Base-by-base conservation (phyloP, 2,797 vertebrate species). In the Cephalopachus bancanus region DNA sequence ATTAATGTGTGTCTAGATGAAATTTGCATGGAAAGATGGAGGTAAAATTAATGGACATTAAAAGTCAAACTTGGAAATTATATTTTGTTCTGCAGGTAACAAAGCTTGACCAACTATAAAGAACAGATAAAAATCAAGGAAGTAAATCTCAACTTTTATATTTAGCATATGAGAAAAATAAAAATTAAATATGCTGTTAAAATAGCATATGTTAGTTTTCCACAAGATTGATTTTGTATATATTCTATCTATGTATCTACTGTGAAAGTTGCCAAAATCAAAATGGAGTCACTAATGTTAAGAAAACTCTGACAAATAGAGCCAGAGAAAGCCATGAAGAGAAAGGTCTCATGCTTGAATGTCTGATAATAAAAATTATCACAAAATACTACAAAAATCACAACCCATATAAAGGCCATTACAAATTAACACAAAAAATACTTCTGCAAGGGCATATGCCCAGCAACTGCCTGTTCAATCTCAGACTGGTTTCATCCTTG, bases 141-240 rank as follows among this genome's bases (percentile, higher is more conserved):
- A 0, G 8, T 19, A 88, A 88, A 62, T 37, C 7, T 88, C 76
- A 83, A 74, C 7, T 1, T 24, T 79, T 93, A 7, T 19, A 64
- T 86, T 74, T 33, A 59, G 1, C 3, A 33, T n/a, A 44, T 19
- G 22, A 81, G n/a, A 94, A 76, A 88, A 85, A 53, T 33, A 80
- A 85, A 85, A 95, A 79, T 57, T 87, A 85, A 89, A 75, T 74
- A 74, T 30, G 44, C 9, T 80, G 30, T 74, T 83, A 37, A 93
- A 94, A 83, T 30, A 30, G 28, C 44, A 84, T 60, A 84, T 3
- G 15, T 12, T 20, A 33, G 3, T 28, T 71, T 22, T 96, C n/a
- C 69, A 30, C 7, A 79, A 59, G n/a, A 71, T 11, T 75, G 53
- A 53, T 84, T 92, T 49, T 89, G 71, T 55, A 60, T 20, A 67